Percentiles rank a stretch among this genome's conserved stretches.
These are phyloP conservation scores for Serilophus lunatus DNA, from an alignment of 2,113 vertebrate species.

Conservation along the genomic window DNA sequence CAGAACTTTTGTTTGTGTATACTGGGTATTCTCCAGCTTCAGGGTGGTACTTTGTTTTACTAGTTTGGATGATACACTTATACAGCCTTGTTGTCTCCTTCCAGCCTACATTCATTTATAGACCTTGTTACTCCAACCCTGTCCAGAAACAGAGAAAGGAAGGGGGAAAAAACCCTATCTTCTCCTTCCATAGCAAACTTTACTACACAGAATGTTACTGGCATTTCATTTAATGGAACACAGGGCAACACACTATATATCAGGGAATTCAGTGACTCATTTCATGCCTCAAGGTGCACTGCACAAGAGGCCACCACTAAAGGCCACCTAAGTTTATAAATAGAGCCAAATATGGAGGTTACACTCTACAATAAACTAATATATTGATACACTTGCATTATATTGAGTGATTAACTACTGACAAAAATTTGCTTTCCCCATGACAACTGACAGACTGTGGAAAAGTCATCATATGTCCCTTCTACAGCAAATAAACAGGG, in stretches of 20 bases:
- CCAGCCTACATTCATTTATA: background rate
- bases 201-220: background rate
- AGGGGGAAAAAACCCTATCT: background rate
- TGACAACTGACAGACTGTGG: background rate
- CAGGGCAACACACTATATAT: background rate
- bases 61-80: background rate
- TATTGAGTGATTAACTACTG: background rate
- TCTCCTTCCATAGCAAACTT: background rate
- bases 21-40: background rate
- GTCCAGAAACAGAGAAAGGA: background rate
- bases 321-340: background rate
- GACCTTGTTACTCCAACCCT: background rate
- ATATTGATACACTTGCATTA: background rate
- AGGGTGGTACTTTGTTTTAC: background rate
- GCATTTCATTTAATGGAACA: background rate
- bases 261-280: background rate
- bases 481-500: background rate
- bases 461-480: background rate
- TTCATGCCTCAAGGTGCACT: background rate
- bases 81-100: background rate
- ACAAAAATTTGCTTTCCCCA: background rate
- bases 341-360: background rate
- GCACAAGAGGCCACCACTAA: background rate
- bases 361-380: background rate
- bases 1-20: background rate